A percentile compares a stretch with the other conserved stretches of the same genome.
Conservation (phyloP, 2,888 invertebrate genomes). For the Cantharis flavilabris region DNA sequence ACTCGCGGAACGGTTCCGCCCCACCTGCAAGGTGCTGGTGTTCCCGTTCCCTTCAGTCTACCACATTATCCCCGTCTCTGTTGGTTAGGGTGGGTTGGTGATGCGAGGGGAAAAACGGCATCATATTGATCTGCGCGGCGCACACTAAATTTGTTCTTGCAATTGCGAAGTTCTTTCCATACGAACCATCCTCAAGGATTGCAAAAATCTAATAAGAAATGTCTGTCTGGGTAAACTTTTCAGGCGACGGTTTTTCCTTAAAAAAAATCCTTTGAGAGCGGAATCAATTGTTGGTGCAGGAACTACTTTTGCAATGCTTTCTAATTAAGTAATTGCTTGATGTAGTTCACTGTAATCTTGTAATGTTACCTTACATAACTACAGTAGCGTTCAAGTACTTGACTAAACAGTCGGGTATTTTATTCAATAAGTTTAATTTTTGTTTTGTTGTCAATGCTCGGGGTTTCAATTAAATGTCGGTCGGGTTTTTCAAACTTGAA, state of each 20-base stretch:
- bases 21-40: conserved; percentile 40
- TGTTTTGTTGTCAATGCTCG: not conserved
- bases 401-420: not conserved
- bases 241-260: conserved; percentile 7
- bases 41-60: conserved; percentile 34
- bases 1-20: conserved; percentile 42
- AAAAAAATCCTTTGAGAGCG: not conserved
- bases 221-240: conserved; percentile 31
- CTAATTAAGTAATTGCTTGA: conserved; percentile 10
- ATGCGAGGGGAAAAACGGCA: conserved; percentile 29
- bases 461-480: not conserved
- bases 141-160: conserved; percentile 35
- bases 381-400: not conserved
- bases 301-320: not conserved
- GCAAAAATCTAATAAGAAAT: conserved; percentile 34
- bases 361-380: not conserved
- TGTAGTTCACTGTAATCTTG: not conserved
- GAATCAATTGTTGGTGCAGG: not conserved
- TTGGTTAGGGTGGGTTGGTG: conserved; percentile 29
- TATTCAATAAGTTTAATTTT: not conserved
- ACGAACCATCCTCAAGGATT: conserved; percentile 38
- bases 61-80: conserved; percentile 37
- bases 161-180: conserved; percentile 37
- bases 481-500: not conserved
- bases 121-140: conserved; percentile 47